These are phyloP conservation scores for Tipula lateralis DNA, from an alignment of 2,888 invertebrate species.

Conservation along the genomic window DNA sequence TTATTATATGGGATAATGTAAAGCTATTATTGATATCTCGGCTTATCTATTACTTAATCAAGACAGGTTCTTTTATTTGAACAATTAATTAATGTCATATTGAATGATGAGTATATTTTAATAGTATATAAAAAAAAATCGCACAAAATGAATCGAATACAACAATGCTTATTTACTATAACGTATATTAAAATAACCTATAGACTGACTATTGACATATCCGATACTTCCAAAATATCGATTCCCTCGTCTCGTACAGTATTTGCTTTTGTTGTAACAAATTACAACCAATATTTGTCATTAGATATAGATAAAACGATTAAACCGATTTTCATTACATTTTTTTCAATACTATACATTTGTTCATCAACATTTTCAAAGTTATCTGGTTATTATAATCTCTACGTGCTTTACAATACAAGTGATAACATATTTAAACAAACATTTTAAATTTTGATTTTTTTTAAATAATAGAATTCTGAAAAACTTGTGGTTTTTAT, in stretches of 20 bases:
- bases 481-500: not conserved
- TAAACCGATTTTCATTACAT: not conserved
- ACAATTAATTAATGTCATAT: not conserved
- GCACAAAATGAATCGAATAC: not conserved
- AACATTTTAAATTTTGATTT: slow-evolving; percentile 7
- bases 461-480: not conserved
- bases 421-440: not conserved
- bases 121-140: not conserved
- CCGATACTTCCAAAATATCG: not conserved
- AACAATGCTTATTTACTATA: not conserved
- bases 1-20: no score
- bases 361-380: not conserved
- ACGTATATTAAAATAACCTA: no score
- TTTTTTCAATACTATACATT: not conserved
- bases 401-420: slow-evolving; percentile 7
- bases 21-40: no score
- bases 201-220: no score
- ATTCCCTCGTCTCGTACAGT: not conserved
- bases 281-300: not conserved
- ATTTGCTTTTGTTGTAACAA: not conserved
- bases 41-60: no score
- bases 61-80: no score
- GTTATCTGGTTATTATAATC: not conserved
- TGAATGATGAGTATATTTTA: not conserved
- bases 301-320: not conserved